Evolutionary conservation across 2,888 invertebrate species (phyloP), one percentile per base, ranked within the genome.

Genomic region (Cephalotes varians): DNA sequence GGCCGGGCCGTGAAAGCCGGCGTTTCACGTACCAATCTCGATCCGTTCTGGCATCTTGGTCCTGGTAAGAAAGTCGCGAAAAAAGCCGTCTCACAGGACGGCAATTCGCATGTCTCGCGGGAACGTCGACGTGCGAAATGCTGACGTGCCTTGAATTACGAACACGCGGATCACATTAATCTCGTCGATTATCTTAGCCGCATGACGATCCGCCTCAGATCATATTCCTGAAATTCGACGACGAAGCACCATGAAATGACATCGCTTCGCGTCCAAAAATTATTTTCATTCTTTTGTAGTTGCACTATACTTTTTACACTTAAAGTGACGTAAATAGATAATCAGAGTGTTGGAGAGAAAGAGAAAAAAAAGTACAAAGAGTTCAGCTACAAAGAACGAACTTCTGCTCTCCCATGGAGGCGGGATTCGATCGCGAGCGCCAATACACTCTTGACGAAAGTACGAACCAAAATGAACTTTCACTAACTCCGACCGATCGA

Each of bases 31-130:
- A 93, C 93, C 90, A 80, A 93, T 93, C 87, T 93, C 92, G 47
- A 92, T 92, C 69, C 90, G 87, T 85, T 92, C 92, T 40, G 87
- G 89, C 93, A 93, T 93, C 56, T 34, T 77, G 77, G 12, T 77
- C 56, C 47, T 56, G 21, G 4, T 18, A 25, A 1, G 12, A 44
- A 21, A 56, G 2, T 56, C 31, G 6, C 31, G 34, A 71, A 34
- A 34, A 34, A 34, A 56, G 9, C 1, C 18, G 12, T 15, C 12
- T 54, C 56, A 77, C 77, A 44, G 5, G 21, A 3, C 10, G 25
- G 15, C 28, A 40, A 67, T 31, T 40, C 31, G 34, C 21, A 77
- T 56, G n/a, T 69, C 25, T 69, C 21, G 15, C 7, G 28, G n/a
- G 31, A n/a, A 56, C 40, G 25, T 77, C 44, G 31, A 40, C 65